Evolutionary conservation across 2,888 invertebrate genomes (phyloP).

Genomic region (Drosophila infuscata): DNA sequence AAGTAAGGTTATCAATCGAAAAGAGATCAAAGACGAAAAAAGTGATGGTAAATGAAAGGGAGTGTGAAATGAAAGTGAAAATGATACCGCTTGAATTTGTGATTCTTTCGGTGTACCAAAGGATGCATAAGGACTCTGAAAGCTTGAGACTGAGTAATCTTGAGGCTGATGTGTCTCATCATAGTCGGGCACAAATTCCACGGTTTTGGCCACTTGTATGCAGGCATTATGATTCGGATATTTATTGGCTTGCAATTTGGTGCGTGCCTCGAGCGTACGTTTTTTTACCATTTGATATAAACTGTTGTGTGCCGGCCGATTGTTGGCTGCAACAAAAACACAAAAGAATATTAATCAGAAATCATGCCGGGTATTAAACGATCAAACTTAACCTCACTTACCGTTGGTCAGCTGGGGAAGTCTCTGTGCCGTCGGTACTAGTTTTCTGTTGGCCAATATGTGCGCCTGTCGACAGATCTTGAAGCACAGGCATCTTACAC

Average conservation of each 20-base stretch:
- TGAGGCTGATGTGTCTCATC: slow-evolving; percentile 28
- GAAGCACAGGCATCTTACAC: slow-evolving; percentile 64
- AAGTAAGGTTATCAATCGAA: background rate
- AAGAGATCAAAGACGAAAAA: no score
- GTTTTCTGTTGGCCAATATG: slow-evolving; percentile 65
- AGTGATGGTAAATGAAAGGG: slow-evolving; percentile 5
- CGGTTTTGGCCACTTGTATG: slow-evolving; percentile 44
- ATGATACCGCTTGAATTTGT: slow-evolving; percentile 51
- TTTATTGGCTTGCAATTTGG: slow-evolving; percentile 79
- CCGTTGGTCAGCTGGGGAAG: slow-evolving; percentile 48
- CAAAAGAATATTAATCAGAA: slow-evolving; percentile 3
- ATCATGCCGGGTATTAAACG: slow-evolving; percentile 24
- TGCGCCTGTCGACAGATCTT: slow-evolving; percentile 77
- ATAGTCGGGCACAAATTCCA: slow-evolving; percentile 40
- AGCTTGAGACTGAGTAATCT: background rate
- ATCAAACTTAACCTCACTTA: slow-evolving; percentile 59
- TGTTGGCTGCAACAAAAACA: slow-evolving; percentile 44
- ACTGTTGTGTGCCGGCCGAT: slow-evolving; percentile 69
- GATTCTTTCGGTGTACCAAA: slow-evolving; percentile 35
- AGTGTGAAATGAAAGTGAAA: slow-evolving; percentile 2
- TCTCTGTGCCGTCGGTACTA: slow-evolving; percentile 34
- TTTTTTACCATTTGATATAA: slow-evolving; percentile 84
- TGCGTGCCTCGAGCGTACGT: slow-evolving; percentile 80
- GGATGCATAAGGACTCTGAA: slow-evolving; percentile 2
- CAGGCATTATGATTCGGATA: slow-evolving; percentile 75